Evolutionary conservation across 2,113 vertebrate species (phyloP), one percentile per base, ranked within the genome.

Genomic region (Dipodomys stephensi): DNA sequence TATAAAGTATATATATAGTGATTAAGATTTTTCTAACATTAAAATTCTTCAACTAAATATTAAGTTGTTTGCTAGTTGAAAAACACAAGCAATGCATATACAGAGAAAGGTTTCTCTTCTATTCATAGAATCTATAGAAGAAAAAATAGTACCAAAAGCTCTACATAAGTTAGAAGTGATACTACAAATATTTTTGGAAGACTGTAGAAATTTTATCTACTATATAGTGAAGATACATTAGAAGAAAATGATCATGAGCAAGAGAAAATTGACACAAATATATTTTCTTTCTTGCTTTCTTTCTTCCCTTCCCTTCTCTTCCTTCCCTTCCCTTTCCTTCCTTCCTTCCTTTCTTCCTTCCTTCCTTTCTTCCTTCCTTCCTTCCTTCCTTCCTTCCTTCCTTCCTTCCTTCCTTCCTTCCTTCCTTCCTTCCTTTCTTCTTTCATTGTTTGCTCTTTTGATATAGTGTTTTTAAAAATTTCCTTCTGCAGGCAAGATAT

Each of bases 41-140:
- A 82, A 72, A 74, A 10, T 44, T 92, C 27, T 77, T 84, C 77
- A 93, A 67, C 23, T n/a, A 77, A 28, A 84, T 27, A n/a, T 46
- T 87, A 80, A 94, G 92, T 15, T 76, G 53, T 10, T 2, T 57
- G 30, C 81, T 79, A 87, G 13, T 32, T 78, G 53, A 27, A 93
- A 94, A 64, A 46, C 23, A 68, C 13, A 32, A 15, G 44, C 25
- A 27, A 27, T 27, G 30, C 15, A 71, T 32, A 88, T 11, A 79
- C 53, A 53, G 32, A 46, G 62, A 67, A 20, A 57, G 9, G 9
- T 18, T 65, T 88, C 18, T 76, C 30, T 89, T 30, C 18, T 95
- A 19, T 83, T 18, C 16, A 82, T 62, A 57, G 27, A 46, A 0
- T 76, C 67, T 57, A 2, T 86, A 62, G 30, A 39, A 67, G 49